phyloP scores from a whole-genome alignment of 2,113 vertebrate species.

The Zeus faber region DNA sequence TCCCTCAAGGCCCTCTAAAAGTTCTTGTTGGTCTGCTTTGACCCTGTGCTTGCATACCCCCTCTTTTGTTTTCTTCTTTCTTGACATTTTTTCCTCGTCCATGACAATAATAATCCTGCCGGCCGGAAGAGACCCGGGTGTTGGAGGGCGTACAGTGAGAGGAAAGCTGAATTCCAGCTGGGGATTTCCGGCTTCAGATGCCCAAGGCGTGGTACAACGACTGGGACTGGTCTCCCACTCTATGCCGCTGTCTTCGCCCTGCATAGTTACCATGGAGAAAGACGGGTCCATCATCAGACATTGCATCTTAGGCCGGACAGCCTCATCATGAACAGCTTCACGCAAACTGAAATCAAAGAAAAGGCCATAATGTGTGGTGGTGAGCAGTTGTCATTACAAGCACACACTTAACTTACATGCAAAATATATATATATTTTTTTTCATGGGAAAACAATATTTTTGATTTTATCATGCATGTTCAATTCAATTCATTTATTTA shows the following conservation, averaged over 20 bases:
- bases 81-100: conserved; percentile 81
- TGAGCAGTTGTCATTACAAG: conserved; percentile 3
- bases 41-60: conserved; percentile 51
- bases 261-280: conserved; percentile 92
- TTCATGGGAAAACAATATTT: too few relatives aligned
- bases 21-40: conserved; percentile 12
- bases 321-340: conserved; percentile 78
- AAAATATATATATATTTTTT: too few relatives aligned
- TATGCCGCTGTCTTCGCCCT: conserved; percentile 90
- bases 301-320: conserved; percentile 83
- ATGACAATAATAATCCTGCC: conserved; percentile 87
- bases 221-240: conserved; percentile 90
- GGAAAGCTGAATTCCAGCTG: conserved; percentile 73
- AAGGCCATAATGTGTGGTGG: background rate
- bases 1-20: conserved; percentile 33
- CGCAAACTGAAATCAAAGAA: conserved; percentile 75
- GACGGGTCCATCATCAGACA: conserved; percentile 88
- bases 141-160: conserved; percentile 31
- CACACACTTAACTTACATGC: too few relatives aligned
- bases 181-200: conserved; percentile 78
- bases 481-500: too few relatives aligned
- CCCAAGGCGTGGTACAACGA: conserved; percentile 83
- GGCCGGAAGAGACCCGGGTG: conserved; percentile 68
- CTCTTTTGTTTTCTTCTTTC: conserved; percentile 68
- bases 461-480: too few relatives aligned